Evolutionary conservation across 1,140 invertebrate genomes (phyloP), one percentile per base, ranked within the genome.

Genomic region (Lordiphosa collinella): DNA sequence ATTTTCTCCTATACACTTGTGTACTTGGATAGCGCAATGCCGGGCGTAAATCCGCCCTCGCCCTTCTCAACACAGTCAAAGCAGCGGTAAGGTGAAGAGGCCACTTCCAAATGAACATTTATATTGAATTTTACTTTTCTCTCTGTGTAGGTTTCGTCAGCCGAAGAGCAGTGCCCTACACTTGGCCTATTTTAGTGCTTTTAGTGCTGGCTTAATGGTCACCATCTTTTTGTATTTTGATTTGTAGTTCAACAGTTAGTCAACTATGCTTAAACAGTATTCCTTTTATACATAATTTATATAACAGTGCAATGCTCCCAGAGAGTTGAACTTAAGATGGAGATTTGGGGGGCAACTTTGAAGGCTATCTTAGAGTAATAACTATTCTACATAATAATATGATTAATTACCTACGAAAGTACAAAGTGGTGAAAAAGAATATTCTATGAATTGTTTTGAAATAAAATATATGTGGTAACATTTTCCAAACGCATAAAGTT

Each of bases 11-110:
- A 88, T 69, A 64, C 88, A 16, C 87, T 91, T 40, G 89, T 91
- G 9, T 91, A 90, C 76, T 82, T 91, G 47, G 90, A 91, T 66
- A 91, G 90, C 13, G 82, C 85, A 46, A 75, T 89, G 16, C 90
- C 90, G 0, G 90, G 90, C 11, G 68, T 90, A 2, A 80, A 84
- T 67, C 90, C 90, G 5, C 90, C 90, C 2, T 88, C 90, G 35
- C 90, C 90, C 5, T 87, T 91, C 31, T 89, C 90, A 50, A 87
- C 90, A 13, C 67, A 58, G 29, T 71, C 78, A 12, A 85, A 78
- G 53, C 50, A 70, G 12, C 55, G 59, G 87, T 87, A 67, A 79
- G 71, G 71, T 38, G 16, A 2, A 10, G 11, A 8, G 7, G 36
- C 5, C 31, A 1, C 49, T 43, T 12, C 38, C 10, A 25, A 25